Evolutionary conservation across 30 jellyfish, hydroid and myxozoan species (phyloP), one percentile per base, ranked within the genome.

Genomic region (Pelagia noctiluca): DNA sequence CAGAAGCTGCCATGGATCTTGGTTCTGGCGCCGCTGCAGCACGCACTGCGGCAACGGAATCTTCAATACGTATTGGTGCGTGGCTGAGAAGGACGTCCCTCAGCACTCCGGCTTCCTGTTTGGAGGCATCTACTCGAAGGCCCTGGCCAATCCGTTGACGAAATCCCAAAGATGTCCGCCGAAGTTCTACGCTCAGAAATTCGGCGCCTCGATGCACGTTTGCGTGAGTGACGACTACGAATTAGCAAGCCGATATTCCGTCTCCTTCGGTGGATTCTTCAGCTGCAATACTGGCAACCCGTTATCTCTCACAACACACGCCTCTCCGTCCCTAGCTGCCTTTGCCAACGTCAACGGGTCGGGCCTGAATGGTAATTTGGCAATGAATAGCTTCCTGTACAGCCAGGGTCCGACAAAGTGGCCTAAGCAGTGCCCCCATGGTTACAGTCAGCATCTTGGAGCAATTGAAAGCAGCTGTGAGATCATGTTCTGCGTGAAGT

Each of bases 221-320:
- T 88, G 96, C 71, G 80, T 88, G 11, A 88, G 96, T 54, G 96
- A 88, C 31, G 89, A 88, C 35, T 88, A 88, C 32, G 96, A 88
- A 54, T 26, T 88, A 12, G 96, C 88, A 1, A 47, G 78, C 21
- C 90, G 85, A 35, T 67, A 79, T 69, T 29, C 96, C 1, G 88
- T 78, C 26, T 23, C 88, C 16, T 88, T 88, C 36, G 96, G 91
- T 48, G 96, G 96, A 24, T 78, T 88, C 54, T 88, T 68, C 71
- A 88, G 96, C 49, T 88, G 96, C 78, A 80, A 70, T 25, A 47
- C 78, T 32, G 96, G 96, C 31, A 78, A 88, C 72, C 96, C 96
- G 48, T 67, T 88, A 32, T 35, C 96, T 18, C 61, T 88, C 60
- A 63, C 84, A 2, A 36, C 60, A 1, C 60, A 70, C 28, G 88